Percentiles rank a stretch among this genome's conserved stretches.
Conservation (phyloP, 2,888 invertebrate species). For the Lucinisca nassula region DNA sequence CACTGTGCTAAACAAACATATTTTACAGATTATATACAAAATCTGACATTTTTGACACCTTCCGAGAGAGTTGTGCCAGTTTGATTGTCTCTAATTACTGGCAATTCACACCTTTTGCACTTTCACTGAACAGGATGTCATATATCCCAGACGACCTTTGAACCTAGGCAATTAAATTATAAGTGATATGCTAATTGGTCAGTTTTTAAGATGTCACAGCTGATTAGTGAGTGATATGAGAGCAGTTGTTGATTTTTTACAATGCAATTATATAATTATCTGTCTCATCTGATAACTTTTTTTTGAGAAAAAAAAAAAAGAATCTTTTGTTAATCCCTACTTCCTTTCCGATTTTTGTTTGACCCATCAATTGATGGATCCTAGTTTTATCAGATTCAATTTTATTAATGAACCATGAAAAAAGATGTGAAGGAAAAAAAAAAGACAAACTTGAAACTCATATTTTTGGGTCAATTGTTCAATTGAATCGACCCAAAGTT, state of each 20-base stretch:
- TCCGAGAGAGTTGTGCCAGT: background rate
- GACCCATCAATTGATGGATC: no score
- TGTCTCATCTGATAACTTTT: background rate
- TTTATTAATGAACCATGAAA: no score
- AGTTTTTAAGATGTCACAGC: background rate
- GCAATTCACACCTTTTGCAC: conserved; percentile 6
- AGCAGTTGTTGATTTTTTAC: no score
- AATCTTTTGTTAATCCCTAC: no score
- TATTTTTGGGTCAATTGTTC: no score
- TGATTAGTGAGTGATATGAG: no score
- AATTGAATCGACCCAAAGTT: no score
- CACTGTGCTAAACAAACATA: background rate
- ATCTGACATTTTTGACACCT: conserved; percentile 15
- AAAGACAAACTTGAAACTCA: no score
- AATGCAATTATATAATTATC: background rate
- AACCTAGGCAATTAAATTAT: background rate
- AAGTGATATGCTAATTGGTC: background rate
- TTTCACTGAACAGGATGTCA: background rate
- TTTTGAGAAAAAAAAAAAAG: no score
- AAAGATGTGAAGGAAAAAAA: no score
- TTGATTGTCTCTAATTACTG: background rate
- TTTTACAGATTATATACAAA: background rate
- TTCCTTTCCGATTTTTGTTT: no score
- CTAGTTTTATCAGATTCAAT: no score
- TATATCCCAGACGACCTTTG: background rate